A percentile compares a stretch with the other conserved stretches of the same genome.
Conservation (phyloP, 35 echinoderm and acorn worm species). For the Antedon bifida region DNA sequence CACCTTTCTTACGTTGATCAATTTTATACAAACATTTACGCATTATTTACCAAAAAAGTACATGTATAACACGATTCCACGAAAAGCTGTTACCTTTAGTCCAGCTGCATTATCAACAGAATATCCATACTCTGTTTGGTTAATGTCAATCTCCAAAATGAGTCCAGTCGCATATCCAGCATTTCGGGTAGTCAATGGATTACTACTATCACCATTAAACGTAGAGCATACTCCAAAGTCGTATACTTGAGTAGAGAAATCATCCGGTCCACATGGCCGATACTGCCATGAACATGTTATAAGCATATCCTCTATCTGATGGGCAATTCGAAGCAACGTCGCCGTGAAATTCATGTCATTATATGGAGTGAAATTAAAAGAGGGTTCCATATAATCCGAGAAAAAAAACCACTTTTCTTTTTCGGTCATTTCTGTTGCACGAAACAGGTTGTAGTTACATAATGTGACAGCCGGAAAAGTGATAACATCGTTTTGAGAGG, state of each 20-base stretch:
- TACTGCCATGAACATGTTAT: neutral
- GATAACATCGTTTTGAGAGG: slow-evolving; percentile 10
- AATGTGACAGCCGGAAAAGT: slow-evolving; percentile 60
- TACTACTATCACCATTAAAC: neutral
- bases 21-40: no score
- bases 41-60: no score
- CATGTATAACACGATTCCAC: no score
- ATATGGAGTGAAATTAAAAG: neutral
- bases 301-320: slow-evolving; percentile 20
- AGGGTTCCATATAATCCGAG: neutral
- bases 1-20: no score
- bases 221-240: slow-evolving; percentile 14
- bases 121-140: neutral
- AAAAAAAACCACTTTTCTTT: neutral
- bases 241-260: slow-evolving; percentile 11
- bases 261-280: neutral
- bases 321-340: neutral
- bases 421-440: neutral
- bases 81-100: neutral
- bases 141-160: neutral
- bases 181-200: neutral
- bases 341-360: neutral
- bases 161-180: neutral
- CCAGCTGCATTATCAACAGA: neutral
- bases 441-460: slow-evolving; percentile 68